phyloP scores from a whole-genome alignment of 2,797 vertebrate genomes.

The Chelon auratus region DNA sequence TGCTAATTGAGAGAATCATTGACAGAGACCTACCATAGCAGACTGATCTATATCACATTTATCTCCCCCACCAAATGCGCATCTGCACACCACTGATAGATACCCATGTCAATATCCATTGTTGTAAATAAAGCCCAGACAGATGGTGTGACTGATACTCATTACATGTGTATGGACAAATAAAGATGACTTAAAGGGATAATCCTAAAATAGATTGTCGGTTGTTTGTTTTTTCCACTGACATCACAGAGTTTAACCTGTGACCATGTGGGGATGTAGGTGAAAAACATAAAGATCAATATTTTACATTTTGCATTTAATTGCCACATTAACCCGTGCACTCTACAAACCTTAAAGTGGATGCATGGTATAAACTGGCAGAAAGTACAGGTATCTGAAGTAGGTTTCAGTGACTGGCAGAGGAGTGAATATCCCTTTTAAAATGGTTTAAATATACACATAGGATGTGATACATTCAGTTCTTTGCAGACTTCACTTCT shows the following conservation, averaged over 20 bases:
- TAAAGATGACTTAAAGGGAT: constrained; percentile 50
- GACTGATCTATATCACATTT: constrained; percentile 83
- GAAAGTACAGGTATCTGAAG: constrained; percentile 23
- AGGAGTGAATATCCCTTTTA: constrained; percentile 26
- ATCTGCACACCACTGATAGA: constrained; percentile 78
- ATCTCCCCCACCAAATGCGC: constrained; percentile 71
- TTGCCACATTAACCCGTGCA: neutral
- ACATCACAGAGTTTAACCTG: neutral
- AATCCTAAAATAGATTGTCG: constrained; percentile 34
- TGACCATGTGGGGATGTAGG: neutral
- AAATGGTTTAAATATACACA: constrained; percentile 26
- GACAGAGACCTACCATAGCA: constrained; percentile 71
- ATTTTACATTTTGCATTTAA: constrained; percentile 5
- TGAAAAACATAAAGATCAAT: neutral
- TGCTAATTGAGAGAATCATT: constrained; percentile 84
- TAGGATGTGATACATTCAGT: constrained; percentile 21
- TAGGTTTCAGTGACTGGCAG: constrained; percentile 26
- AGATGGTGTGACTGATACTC: constrained; percentile 65
- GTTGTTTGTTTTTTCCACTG: neutral
- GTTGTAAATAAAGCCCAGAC: constrained; percentile 81
- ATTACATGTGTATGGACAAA: constrained; percentile 56
- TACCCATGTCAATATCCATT: constrained; percentile 72
- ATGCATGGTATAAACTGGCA: too few relatives aligned
- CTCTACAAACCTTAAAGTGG: too few relatives aligned
- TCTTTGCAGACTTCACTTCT: constrained; percentile 16